Base-by-base conservation (phyloP, 2,113 vertebrate genomes). In the Erythrocebus patas region DNA sequence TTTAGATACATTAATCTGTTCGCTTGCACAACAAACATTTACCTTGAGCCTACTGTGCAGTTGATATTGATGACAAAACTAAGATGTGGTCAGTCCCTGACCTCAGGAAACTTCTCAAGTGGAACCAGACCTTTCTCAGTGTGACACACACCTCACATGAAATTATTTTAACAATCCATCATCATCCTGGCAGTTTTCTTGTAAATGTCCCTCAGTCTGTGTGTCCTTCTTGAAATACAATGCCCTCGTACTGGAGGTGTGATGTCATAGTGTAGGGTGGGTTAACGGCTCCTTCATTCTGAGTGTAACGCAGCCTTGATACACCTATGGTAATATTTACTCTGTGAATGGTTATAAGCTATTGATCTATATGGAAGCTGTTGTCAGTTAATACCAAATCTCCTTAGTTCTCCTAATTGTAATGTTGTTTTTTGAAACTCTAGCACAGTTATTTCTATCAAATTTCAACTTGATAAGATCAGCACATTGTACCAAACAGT, bases 221-320 rank as follows among this genome's bases (percentile, higher is more conserved):
- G 0, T 73, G 52, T 45, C 14, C 52, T 52, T 18, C 38, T 45
- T 20, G 22, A 23, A n/a, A 66, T 6, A 14, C 18, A 35, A 0
- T 40, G 18, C 7, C 14, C 0, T 12, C 0, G 22, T 20, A 20
- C 16, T 7, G 32, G 40, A 27, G 12, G 32, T 30, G 45, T 32
- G 2, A 38, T 8, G 6, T 35, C 50, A 30, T 2, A 18, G 35
- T 13, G 0, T 14, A 30, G 66, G 48, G 4, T 1, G n/a, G 1
- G 7, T 20, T 22, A 9, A n/a, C 27, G 13, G 35, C 32, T 43
- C 38, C 0, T 10, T 64, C 40, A 10, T 16, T 73, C 30, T 17
- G 17, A 25, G 38, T 8, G 8, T n/a, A 23, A 3, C 18, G 8
- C 4, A 73, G 5, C 7, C 52, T 3, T 35, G 14, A 0, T 35